Evolutionary conservation across 2,888 invertebrate species (phyloP), one percentile per base, ranked within the genome.

Genomic region (Hyles lineata): DNA sequence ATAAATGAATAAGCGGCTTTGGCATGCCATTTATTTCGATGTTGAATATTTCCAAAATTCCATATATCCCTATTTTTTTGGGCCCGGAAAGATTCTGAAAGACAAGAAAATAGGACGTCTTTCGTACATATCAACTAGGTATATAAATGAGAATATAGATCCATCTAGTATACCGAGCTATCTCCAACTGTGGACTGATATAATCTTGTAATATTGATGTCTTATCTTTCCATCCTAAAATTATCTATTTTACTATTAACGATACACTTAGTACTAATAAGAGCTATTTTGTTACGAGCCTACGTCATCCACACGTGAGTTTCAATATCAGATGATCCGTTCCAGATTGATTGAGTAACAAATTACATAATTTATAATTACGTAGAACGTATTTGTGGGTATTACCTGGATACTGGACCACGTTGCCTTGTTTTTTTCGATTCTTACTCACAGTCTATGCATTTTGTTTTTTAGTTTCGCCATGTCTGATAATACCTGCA

Each of bases 351-450:
- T 63, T 63, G 43, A 63, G 63, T 67, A 67, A 23, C 43, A 67
- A 63, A 21, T n/a, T 63, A 21, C 52, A 69, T 70, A 32, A 70
- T 32, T 55, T 55, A 70, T 70, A 70, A 58, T 43, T 43, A 43
- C 43, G 43, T 43, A 11, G 43, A 43, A 43, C 11, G 2, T 32
- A 58, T 55, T 29, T 52, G 52, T 52, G 9, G 25, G 55, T 21
- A 19, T 55, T 19, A 19, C 50, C 70, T 52, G 55, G 55, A 58
- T 9, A 23, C 67, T 43, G 67, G 67, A 67, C 43, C 50, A 67
- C 50, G 23, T 67, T 23, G 23, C 50, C 67, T 50, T 50, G 67
- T 17, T 50, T 67, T 63, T 67, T 43, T 43, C 23, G 21, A 17
- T 23, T 8, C 67, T 67, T 50, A 50, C 23, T 50, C 43, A 67